Evolutionary conservation across 2,797 vertebrate species (phyloP).

Genomic region (Sternarchorhynchus goeldii): DNA sequence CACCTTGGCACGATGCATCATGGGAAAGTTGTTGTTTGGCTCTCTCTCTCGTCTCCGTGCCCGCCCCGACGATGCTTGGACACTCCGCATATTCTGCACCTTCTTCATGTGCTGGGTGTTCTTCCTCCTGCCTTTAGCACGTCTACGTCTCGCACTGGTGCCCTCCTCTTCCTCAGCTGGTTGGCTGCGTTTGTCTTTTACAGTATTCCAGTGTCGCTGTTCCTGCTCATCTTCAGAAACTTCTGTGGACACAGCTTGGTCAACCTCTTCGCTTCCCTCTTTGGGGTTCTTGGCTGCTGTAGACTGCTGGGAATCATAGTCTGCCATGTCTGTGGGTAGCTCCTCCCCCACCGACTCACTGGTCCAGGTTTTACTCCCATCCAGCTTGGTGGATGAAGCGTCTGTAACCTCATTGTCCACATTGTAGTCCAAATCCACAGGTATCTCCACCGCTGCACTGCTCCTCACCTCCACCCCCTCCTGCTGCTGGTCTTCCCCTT

Average conservation of each 20-base stretch:
- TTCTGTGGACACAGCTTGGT: not conserved
- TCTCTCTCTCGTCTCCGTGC: slow-evolving; percentile 54
- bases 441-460: slow-evolving; percentile 71
- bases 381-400: slow-evolving; percentile 41
- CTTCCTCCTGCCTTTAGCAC: slow-evolving; percentile 62
- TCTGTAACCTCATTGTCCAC: slow-evolving; percentile 62
- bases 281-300: slow-evolving; percentile 55
- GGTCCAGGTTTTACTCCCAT: slow-evolving; percentile 39
- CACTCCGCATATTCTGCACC: slow-evolving; percentile 55
- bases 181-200: not conserved
- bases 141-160: slow-evolving; percentile 52
- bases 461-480: slow-evolving; percentile 63
- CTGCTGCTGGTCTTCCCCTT: slow-evolving; percentile 37
- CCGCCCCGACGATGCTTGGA: slow-evolving; percentile 61
- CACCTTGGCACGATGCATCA: slow-evolving; percentile 42
- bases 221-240: slow-evolving; percentile 19
- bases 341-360: slow-evolving; percentile 39
- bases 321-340: slow-evolving; percentile 42
- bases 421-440: slow-evolving; percentile 67
- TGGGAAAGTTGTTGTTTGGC: slow-evolving; percentile 15
- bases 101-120: slow-evolving; percentile 68
- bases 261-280: slow-evolving; percentile 43
- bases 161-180: slow-evolving; percentile 9
- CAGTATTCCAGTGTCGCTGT: not conserved
- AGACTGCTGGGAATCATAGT: slow-evolving; percentile 58